Evolutionary conservation across 2,113 vertebrate genomes (phyloP), one percentile per base, ranked within the genome.

Genomic region (Chloropsis hardwickii): DNA sequence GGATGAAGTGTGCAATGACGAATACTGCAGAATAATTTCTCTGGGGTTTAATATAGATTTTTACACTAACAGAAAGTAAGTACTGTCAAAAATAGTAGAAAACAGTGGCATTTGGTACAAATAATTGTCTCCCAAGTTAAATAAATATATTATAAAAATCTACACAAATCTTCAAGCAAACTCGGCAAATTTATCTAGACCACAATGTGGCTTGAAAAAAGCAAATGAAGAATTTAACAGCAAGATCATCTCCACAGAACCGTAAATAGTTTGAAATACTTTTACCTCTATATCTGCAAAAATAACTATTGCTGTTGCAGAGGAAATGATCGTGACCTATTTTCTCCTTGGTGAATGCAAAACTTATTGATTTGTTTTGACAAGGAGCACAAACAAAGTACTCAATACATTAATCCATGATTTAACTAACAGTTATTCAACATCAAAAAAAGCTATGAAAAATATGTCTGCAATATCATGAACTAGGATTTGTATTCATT

Each of bases 301-400:
- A 95, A 85, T 28, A 70, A 60, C 71, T 66, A n/a, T 24, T 11
- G 4, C 31, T 87, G 60, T 77, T 92, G 92, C 89, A 74, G 78
- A 92, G 53, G 42, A 88, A 86, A 93, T 14, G 69, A 66, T 61
- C 81, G 74, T 76, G 66, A 82, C 14, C 33, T 57, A 8, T 35
- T 86, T 97, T 90, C 82, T 92, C 54, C 92, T 89, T 53, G 45
- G 27, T 94, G 91, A 91, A 86, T 86, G 71, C 79, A 80, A 87
- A 94, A 10, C 5, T 91, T 94, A 96, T 69, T 95, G 83, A 97
- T 96, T 95, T 87, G 67, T 90, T 97, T 83, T 85, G 76, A 89
- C 39, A 92, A 77, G 39, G 48, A 95, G 67, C 37, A n/a, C 39
- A 92, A 94, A 37, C 37, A 92, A 92, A 97, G 84, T 80, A 81